Percentiles rank a stretch among this genome's conserved stretches.
Evolutionary conservation across 2,888 invertebrate species (phyloP).

Genomic region (Sinotaia quadrata): DNA sequence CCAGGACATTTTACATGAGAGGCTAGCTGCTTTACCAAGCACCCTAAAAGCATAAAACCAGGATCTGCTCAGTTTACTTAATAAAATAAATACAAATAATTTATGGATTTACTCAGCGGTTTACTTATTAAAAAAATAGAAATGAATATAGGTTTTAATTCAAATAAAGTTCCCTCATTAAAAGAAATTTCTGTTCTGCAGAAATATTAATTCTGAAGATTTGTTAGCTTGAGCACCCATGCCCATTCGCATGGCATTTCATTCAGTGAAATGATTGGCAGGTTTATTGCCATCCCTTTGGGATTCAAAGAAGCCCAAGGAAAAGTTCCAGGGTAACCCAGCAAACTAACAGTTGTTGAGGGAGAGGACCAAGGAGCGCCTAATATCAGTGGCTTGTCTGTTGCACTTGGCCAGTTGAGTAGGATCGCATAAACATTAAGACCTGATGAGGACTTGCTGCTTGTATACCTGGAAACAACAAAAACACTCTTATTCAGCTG

Average conservation of each 20-base stretch:
- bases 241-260: conserved; percentile 53
- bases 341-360: conserved; percentile 72
- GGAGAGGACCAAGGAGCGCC: conserved; percentile 70
- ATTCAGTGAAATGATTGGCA: conserved; percentile 47
- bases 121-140: too few species aligned
- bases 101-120: too few species aligned
- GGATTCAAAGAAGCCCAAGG: conserved; percentile 21
- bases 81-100: too few species aligned
- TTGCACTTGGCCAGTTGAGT: conserved; percentile 81
- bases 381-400: conserved; percentile 75
- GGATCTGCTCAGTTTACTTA: too few species aligned
- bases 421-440: conserved; percentile 79
- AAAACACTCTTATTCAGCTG: too few species aligned
- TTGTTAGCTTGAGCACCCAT: conserved; percentile 56
- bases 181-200: too few species aligned
- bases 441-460: conserved; percentile 27
- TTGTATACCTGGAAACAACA: conserved; percentile 42
- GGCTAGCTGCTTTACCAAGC: too few species aligned
- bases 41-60: too few species aligned
- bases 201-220: conserved; percentile 24
- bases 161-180: too few species aligned
- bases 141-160: too few species aligned
- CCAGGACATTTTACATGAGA: too few species aligned
- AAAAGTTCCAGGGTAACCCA: conserved; percentile 72
- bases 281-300: conserved; percentile 48